Base-by-base conservation (phyloP, 2,797 vertebrate species). In the Bradypodion ventrale region DNA sequence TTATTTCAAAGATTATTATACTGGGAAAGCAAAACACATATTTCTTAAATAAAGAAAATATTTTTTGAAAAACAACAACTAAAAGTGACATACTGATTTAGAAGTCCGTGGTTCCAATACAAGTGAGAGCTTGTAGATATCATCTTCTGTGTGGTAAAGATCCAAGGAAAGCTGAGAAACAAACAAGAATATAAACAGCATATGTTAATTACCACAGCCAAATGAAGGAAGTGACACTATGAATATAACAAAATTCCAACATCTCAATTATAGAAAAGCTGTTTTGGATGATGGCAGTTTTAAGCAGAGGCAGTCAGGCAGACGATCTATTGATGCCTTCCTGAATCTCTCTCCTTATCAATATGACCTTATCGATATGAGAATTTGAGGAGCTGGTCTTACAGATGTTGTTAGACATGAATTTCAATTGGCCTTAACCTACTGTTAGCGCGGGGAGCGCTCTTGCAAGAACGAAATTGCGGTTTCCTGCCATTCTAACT, bases 121-220 rank as follows among this genome's bases (percentile, higher is more conserved):
- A 93, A 99, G 93, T 0, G 98, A 99, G 73, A 99, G 95, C 89
- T 99, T 98, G 90, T 99, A 99, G 94, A 99, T 99, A 91, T 99
- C 98, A 89, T 99, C 98, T 87, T 99, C 98, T 8, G 98, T 98
- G 91, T 99, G 98, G 91, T 99, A 99, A 84, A 99, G 97, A 88
- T 99, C 98, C 92, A 99, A 95, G 80, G 98, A 99, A 87, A 99
- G 97, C 98, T 99, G 88, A 2, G 70, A 70, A n/a, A 78, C 35
- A 89, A 88, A 52, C 83, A 88, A 84, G 78, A 90, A 19, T 27
- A 12, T 82, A 90, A 73, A 0, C 13, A 66, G 62, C n/a, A 70
- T 80, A 40, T 65, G 27, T 87, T 89, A 35, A 46, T 85, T 78
- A 63, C 72, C 69, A 75, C 13, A n/a, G 40, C 13, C 10, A 10